Conservation (phyloP, 2,113 vertebrate species). For the Sula dactylatra region DNA sequence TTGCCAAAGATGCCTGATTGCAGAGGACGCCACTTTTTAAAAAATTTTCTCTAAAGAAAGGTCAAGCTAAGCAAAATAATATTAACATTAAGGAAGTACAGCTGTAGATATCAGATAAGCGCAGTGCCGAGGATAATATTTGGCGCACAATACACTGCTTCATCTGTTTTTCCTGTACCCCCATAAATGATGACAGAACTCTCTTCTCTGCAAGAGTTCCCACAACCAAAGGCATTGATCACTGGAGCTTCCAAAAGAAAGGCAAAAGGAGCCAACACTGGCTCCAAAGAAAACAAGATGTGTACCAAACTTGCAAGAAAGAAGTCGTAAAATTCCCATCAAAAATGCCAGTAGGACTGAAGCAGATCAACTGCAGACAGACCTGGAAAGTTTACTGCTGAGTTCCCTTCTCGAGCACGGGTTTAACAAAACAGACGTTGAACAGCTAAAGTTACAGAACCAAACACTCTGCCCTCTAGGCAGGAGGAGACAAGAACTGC, state of each 20-base stretch:
- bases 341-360: constrained; percentile 49
- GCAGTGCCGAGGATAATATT: constrained; percentile 4
- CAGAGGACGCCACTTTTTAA: not conserved
- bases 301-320: constrained; percentile 25
- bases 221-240: constrained; percentile 63
- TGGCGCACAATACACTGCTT: constrained; percentile 21
- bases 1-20: constrained; percentile 6
- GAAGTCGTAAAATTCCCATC: constrained; percentile 33
- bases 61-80: constrained; percentile 51
- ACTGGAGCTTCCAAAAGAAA: constrained; percentile 46
- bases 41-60: not conserved
- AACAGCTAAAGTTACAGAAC: constrained; percentile 9
- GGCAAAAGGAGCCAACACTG: constrained; percentile 5
- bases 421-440: not conserved
- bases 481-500: not conserved
- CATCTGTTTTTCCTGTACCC: constrained; percentile 57
- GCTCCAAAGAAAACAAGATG: constrained; percentile 56
- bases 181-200: constrained; percentile 56
- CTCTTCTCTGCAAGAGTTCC: constrained; percentile 47
- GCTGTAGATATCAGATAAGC: constrained; percentile 66
- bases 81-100: constrained; percentile 46
- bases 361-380: constrained; percentile 14
- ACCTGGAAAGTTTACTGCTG: constrained; percentile 20
- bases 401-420: not conserved
- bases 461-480: not conserved